A percentile compares a stretch with the other conserved stretches of the same genome.
Evolutionary conservation across 2,797 vertebrate genomes (phyloP).

Genomic region (Zenarchopterus dispar): DNA sequence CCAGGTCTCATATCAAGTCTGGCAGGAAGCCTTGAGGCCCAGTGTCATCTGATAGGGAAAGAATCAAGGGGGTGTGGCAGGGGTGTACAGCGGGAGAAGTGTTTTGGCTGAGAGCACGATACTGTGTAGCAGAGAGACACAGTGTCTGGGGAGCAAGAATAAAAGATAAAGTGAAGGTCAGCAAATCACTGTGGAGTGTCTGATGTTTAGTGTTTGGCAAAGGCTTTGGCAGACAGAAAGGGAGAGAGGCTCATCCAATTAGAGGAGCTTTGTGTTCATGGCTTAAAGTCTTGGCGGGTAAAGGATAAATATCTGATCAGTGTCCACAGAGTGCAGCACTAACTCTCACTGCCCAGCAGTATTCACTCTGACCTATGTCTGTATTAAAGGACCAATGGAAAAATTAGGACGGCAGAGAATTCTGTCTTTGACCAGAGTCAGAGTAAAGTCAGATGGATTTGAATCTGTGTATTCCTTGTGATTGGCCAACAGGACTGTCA

Average conservation of each 20-base stretch:
- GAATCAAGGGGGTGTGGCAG: conserved; percentile 36
- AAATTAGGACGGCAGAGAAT: conserved; percentile 2
- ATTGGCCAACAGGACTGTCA: conserved; percentile 87
- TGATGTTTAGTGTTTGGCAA: conserved; percentile 46
- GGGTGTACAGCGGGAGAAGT: conserved; percentile 39
- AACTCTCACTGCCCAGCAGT: neutral
- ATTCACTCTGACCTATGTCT: conserved; percentile 16
- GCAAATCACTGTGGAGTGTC: conserved; percentile 29
- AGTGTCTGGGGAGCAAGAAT: conserved; percentile 42
- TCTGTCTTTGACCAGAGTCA: conserved; percentile 5
- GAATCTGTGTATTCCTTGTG: conserved; percentile 15
- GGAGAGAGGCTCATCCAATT: conserved; percentile 67
- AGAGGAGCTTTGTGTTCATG: conserved; percentile 62
- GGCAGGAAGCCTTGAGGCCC: conserved; percentile 71
- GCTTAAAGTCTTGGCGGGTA: conserved; percentile 47
- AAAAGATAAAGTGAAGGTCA: conserved; percentile 68
- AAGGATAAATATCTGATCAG: conserved; percentile 56
- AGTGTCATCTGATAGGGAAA: conserved; percentile 75
- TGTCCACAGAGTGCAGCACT: conserved; percentile 7
- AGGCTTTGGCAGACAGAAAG: conserved; percentile 33
- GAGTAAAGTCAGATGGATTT: conserved; percentile 1
- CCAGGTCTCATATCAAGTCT: conserved; percentile 71
- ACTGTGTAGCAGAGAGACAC: conserved; percentile 29
- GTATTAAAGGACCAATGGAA: conserved; percentile 29
- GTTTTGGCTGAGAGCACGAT: conserved; percentile 64